Base-by-base conservation (phyloP, 2,888 invertebrate genomes). In the Pegoplata infirma region DNA sequence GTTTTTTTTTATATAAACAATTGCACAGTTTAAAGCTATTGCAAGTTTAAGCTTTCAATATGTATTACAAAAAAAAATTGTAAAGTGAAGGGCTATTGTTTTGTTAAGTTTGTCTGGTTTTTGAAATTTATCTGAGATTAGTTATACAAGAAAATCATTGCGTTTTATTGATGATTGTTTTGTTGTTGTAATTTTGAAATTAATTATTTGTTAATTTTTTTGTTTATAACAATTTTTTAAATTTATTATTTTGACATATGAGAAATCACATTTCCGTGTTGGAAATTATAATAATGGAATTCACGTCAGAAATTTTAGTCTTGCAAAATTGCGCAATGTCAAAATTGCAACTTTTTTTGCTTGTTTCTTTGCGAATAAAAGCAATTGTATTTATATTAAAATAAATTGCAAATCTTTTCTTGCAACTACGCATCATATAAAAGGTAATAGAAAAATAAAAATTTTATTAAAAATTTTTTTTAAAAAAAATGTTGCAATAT, bases 21-120 rank as follows among this genome's bases (percentile, higher is more conserved):
- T 68, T 61, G 61, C 59, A 49, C 53, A 61, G 47, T 55, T 53
- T 49, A 25, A 40, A 61, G 61, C 16, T 61, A 61, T 68, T 75
- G 68, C 51, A 25, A 69, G 63, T 21, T 63, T 56, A 63, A 68
- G 68, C 61, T 75, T 75, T 75, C 19, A 56, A 61, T 67, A 53
- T 53, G 61, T n/a, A n/a, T n/a, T n/a, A n/a, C n/a, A n/a, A n/a
- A 5, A 32, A 61, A 25, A 28, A 55, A 68, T 63, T 56, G 47
- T 44, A 63, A 75, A 69, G 75, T 76, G 75, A 76, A 76, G 75
- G 75, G 75, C 75, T 8, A 49, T 56, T 68, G 51, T 23, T 61
- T 19, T 17, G 19, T 63, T 59, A 67, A 53, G n/a, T 56, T 19
- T 75, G 16, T 46, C 19, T 67, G 67, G 21, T 32, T 71, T 23